These are phyloP conservation scores for Taurulus bubalis DNA, from an alignment of 2,113 vertebrate genomes.

Conservation along the genomic window DNA sequence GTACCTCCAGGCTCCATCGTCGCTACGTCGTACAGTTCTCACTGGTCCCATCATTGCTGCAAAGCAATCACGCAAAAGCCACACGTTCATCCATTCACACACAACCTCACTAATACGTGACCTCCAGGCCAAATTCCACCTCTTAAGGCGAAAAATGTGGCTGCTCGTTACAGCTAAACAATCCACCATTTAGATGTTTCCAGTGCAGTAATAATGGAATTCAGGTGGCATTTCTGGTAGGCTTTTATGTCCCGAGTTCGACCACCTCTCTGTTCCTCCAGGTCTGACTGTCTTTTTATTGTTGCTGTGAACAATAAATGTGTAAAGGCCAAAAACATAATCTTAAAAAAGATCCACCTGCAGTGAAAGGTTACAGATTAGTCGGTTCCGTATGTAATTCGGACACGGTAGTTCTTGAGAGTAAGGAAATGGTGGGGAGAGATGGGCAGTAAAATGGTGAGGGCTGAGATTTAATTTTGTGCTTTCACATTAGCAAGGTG, in stretches of 20 bases:
- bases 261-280: background rate
- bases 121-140: background rate
- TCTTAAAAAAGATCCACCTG: constrained; percentile 6
- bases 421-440: constrained; percentile 6
- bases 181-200: background rate
- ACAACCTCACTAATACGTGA: background rate
- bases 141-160: background rate
- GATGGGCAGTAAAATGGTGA: background rate
- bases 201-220: constrained; percentile 2
- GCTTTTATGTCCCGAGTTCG: background rate
- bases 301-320: constrained; percentile 15
- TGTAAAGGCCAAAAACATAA: background rate
- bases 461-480: constrained; percentile 21
- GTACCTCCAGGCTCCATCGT: too few species aligned
- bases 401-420: constrained; percentile 4
- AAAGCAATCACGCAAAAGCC: too few species aligned
- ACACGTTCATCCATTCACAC: background rate
- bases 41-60: too few species aligned
- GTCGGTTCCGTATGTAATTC: constrained; percentile 10
- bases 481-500: constrained; percentile 21
- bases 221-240: background rate
- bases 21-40: too few species aligned
- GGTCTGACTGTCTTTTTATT: background rate
- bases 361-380: constrained; percentile 33
- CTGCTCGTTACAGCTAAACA: background rate